A percentile compares a stretch with the other conserved stretches of the same genome.
phyloP scores from a whole-genome alignment of 1,140 invertebrate species.

The Aphaenogaster ashmeadi region DNA sequence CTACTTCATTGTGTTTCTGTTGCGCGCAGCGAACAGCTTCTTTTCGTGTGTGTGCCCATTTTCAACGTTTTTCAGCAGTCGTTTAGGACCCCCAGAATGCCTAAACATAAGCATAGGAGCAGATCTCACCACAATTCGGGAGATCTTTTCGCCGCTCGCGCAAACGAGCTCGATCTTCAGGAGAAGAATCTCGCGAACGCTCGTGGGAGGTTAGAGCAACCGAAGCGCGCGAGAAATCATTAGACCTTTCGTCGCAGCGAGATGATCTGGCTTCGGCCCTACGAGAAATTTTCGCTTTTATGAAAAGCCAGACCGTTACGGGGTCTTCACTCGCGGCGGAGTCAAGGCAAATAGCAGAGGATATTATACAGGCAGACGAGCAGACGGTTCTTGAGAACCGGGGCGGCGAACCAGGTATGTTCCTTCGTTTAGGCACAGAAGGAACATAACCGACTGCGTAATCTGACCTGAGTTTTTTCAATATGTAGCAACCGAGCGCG shows the following conservation, averaged over 20 bases:
- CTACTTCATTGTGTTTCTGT: constrained; percentile 10
- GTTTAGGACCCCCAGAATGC: neutral
- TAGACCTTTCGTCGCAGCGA: neutral
- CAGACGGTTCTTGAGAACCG: constrained; percentile 12
- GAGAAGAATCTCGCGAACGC: neutral
- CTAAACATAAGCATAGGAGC: neutral
- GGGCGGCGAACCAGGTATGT: constrained; percentile 11
- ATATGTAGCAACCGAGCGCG: too few relatives aligned
- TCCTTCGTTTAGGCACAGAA: neutral
- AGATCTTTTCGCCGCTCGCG: neutral
- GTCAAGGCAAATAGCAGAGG: too few relatives aligned
- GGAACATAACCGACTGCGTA: neutral
- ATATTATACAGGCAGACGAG: neutral
- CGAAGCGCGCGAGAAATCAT: neutral
- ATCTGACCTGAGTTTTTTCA: neutral
- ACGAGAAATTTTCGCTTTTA: neutral
- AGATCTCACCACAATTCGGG: neutral
- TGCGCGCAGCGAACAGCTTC: neutral
- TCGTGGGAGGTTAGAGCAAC: neutral
- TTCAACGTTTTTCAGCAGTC: neutral
- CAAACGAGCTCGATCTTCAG: neutral
- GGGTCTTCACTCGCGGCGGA: too few relatives aligned
- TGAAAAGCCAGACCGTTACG: neutral
- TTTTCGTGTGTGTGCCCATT: too few relatives aligned
- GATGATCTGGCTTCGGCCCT: neutral